Evolutionary conservation across 2,888 invertebrate genomes (phyloP).

Genomic region (Phyto melanocephala): DNA sequence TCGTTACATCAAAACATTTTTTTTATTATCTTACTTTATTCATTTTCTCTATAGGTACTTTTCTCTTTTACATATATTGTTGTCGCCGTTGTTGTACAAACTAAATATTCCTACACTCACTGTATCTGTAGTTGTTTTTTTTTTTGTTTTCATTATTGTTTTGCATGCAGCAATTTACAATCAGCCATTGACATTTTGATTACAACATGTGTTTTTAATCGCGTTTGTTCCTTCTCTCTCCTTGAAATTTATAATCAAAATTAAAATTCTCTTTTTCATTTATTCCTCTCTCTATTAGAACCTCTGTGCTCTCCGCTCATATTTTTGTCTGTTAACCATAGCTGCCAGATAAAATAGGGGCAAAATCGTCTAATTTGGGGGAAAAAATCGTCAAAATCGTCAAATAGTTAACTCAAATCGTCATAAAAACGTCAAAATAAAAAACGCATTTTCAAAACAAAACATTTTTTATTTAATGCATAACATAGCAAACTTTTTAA

Average conservation of each 20-base stretch:
- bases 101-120: background rate
- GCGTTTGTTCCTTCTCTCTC: background rate
- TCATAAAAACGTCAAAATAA: no score
- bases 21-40: background rate
- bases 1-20: no score
- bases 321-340: no score
- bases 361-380: no score
- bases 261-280: background rate
- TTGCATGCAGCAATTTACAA: conserved; percentile 39
- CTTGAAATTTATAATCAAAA: background rate
- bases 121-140: background rate
- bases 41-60: no score
- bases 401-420: no score
- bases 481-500: no score
- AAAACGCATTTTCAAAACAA: no score
- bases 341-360: no score
- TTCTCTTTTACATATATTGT: background rate
- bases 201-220: conserved; percentile 48
- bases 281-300: background rate
- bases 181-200: conserved; percentile 59
- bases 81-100: background rate
- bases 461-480: no score
- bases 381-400: no score
- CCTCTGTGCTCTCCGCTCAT: no score
- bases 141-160: conserved; percentile 8